Percentiles rank a stretch among this genome's conserved stretches.
phyloP scores from a whole-genome alignment of 2,888 invertebrate species.

The Drosophila nigricruria region DNA sequence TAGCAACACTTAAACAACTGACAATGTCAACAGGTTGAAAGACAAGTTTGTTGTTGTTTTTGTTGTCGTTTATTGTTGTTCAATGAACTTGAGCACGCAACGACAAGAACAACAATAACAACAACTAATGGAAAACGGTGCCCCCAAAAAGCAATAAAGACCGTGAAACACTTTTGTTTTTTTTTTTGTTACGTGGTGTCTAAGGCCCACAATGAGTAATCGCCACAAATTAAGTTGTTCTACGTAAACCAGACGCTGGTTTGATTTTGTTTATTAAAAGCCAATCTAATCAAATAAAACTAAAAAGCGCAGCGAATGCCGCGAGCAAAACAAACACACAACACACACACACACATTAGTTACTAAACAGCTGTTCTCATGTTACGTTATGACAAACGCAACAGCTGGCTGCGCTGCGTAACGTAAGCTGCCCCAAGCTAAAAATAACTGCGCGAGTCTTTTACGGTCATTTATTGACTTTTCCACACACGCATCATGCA shows the following conservation, averaged over 20 bases:
- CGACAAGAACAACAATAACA: conserved; percentile 20
- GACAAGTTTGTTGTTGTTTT: conserved; percentile 33
- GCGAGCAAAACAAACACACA: conserved; percentile 66
- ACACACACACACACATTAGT: conserved; percentile 5
- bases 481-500: conserved; percentile 37
- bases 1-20: conserved; percentile 20
- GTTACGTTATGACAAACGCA: conserved; percentile 46
- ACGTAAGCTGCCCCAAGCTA: conserved; percentile 72
- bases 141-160: conserved; percentile 28
- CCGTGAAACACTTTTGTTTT: conserved; percentile 57
- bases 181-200: not conserved
- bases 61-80: conserved; percentile 32
- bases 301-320: conserved; percentile 51
- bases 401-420: conserved; percentile 38
- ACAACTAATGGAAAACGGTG: conserved; percentile 28
- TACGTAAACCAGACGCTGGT: not conserved
- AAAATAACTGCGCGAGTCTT: conserved; percentile 80
- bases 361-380: conserved; percentile 56
- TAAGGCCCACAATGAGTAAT: conserved; percentile 22
- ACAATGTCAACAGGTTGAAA: conserved; percentile 72
- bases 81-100: conserved; percentile 67
- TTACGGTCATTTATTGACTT: conserved; percentile 72
- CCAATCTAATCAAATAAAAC: conserved; percentile 13
- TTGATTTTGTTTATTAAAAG: conserved; percentile 9
- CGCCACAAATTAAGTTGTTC: conserved; percentile 2